These are phyloP conservation scores for Chiloscyllium plagiosum DNA, from an alignment of 2,113 vertebrate genomes.

Conservation along the genomic window DNA sequence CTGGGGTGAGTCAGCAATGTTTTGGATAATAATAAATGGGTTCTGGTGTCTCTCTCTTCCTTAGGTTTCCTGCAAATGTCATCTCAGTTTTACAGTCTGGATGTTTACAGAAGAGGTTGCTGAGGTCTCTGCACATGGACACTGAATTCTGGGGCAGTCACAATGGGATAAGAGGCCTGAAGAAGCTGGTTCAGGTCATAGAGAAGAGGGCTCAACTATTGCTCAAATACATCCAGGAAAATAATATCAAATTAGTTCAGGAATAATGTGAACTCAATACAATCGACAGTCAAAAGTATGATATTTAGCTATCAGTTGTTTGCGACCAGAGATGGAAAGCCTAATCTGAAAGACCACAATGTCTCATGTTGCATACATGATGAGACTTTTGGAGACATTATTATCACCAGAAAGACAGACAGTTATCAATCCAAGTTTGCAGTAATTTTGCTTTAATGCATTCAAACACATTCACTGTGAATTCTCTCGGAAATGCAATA, in stretches of 20 bases:
- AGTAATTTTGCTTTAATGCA: not conserved
- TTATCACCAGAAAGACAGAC: not conserved
- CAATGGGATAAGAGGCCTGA: constrained; percentile 59
- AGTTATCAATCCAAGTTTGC: not conserved
- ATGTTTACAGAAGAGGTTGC: constrained; percentile 68
- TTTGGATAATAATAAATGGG: not conserved
- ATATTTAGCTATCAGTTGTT: not conserved
- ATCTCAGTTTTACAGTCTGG: constrained; percentile 67
- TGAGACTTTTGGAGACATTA: not conserved
- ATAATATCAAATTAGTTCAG: constrained; percentile 51
- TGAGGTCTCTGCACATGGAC: constrained; percentile 68
- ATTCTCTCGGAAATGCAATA: not conserved
- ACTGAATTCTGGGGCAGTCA: constrained; percentile 73
- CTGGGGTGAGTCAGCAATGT: not conserved
- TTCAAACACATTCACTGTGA: not conserved
- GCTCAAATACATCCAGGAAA: constrained; percentile 63
- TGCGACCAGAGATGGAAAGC: not conserved
- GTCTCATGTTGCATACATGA: not conserved
- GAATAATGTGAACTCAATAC: not conserved
- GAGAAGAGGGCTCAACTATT: constrained; percentile 62
- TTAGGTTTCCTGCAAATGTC: constrained; percentile 68
- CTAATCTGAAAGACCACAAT: not conserved
- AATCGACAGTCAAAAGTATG: not conserved
- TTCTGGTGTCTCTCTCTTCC: not conserved
- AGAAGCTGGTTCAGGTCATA: constrained; percentile 56